Evolutionary conservation across 2,113 vertebrate species (phyloP).

Genomic region (Nannobrachium achirus): DNA sequence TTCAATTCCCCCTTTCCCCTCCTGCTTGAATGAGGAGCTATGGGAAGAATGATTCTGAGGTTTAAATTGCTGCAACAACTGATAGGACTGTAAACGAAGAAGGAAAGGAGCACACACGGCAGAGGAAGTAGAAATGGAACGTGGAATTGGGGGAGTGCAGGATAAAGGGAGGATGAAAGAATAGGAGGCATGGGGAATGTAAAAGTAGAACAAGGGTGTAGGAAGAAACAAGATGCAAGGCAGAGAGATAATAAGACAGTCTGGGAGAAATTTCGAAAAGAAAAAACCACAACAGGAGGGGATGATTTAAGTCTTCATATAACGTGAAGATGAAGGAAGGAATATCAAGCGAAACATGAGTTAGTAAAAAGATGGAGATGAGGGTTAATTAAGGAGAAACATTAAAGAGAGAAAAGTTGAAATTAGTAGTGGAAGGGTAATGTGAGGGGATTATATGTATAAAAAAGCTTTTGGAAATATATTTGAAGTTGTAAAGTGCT

Average conservation of each 20-base stretch:
- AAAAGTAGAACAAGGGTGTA: slow-evolving; percentile 2
- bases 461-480: slow-evolving; percentile 79
- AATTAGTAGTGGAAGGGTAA: slow-evolving; percentile 39
- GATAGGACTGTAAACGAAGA: slow-evolving; percentile 34
- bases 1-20: slow-evolving; percentile 24
- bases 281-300: not conserved
- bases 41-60: slow-evolving; percentile 33
- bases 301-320: not conserved
- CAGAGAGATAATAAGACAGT: slow-evolving; percentile 17
- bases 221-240: not conserved
- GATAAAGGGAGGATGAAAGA: slow-evolving; percentile 2
- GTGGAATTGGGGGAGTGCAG: slow-evolving; percentile 14
- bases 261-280: slow-evolving; percentile 25
- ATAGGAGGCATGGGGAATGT: not conserved
- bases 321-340: slow-evolving; percentile 18
- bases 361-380: not conserved
- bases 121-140: slow-evolving; percentile 2
- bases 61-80: slow-evolving; percentile 47
- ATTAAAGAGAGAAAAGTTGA: slow-evolving; percentile 70
- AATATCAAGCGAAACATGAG: not conserved
- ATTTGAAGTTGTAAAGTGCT: slow-evolving; percentile 86
- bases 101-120: slow-evolving; percentile 16
- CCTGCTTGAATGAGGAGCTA: slow-evolving; percentile 33
- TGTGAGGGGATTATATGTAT: slow-evolving; percentile 25
- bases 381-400: slow-evolving; percentile 39